Evolutionary conservation across 1,140 invertebrate genomes (phyloP).

Genomic region (Polyergus mexicanus): DNA sequence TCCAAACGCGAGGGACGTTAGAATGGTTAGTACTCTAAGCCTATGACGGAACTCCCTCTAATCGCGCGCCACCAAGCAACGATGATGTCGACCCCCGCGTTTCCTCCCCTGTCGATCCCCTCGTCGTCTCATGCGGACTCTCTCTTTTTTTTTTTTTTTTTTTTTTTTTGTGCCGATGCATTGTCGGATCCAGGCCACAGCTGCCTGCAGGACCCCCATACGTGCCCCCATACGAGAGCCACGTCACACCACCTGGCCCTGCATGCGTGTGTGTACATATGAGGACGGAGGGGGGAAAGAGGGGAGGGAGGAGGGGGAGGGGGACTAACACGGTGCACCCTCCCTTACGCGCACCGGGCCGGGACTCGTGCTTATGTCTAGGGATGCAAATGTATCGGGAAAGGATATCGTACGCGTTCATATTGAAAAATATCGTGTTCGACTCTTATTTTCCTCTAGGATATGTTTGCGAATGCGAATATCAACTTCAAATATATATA

Average conservation of each 20-base stretch:
- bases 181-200: slow-evolving; percentile 83
- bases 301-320: slow-evolving; percentile 18
- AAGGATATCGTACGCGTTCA: slow-evolving; percentile 8
- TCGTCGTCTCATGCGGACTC: slow-evolving; percentile 45
- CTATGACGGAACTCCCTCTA: slow-evolving; percentile 60
- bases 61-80: slow-evolving; percentile 69
- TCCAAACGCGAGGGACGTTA: slow-evolving; percentile 22
- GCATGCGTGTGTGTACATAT: slow-evolving; percentile 69
- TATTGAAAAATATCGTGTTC: not conserved
- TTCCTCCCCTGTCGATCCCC: not conserved
- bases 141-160: slow-evolving; percentile 73
- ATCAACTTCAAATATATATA: slow-evolving; percentile 7
- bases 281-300: slow-evolving; percentile 48
- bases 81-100: slow-evolving; percentile 51
- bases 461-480: not conserved
- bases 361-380: slow-evolving; percentile 16
- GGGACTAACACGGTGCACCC: slow-evolving; percentile 60
- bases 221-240: slow-evolving; percentile 81
- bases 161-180: slow-evolving; percentile 77
- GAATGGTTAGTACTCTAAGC: slow-evolving; percentile 58
- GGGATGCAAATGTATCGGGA: slow-evolving; percentile 44
- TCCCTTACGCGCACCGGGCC: slow-evolving; percentile 78
- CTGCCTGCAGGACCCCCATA: slow-evolving; percentile 84
- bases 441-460: not conserved
- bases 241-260: slow-evolving; percentile 79